Conservation (phyloP, 2,888 invertebrate genomes). For the Seira ritae region DNA sequence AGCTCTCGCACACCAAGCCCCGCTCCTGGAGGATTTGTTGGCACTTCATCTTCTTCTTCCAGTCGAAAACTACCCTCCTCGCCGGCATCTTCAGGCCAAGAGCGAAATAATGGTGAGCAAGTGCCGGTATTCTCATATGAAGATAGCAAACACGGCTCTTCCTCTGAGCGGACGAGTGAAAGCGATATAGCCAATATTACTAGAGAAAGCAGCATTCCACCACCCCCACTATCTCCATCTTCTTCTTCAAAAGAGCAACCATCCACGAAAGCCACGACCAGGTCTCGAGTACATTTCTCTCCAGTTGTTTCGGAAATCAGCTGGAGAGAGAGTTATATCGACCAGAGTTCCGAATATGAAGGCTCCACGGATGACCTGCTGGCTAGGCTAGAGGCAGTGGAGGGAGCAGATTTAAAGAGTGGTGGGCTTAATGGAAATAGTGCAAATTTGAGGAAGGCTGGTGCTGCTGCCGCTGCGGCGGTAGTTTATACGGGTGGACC, state of each 20-base stretch:
- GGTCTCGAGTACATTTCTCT: constrained; percentile 71
- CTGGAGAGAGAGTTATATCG: constrained; percentile 71
- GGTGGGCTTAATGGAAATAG: constrained; percentile 42
- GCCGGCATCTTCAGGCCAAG: constrained; percentile 41
- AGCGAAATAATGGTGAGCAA: constrained; percentile 25
- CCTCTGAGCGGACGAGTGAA: background rate
- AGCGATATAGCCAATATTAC: constrained; percentile 27
- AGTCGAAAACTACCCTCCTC: constrained; percentile 59
- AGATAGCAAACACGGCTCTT: background rate
- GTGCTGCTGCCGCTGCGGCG: constrained; percentile 38
- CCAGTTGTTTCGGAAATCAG: constrained; percentile 72
- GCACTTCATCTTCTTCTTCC: constrained; percentile 48
- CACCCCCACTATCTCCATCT: constrained; percentile 53
- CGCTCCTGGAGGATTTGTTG: constrained; percentile 59
- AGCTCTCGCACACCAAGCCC: constrained; percentile 72
- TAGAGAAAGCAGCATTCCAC: constrained; percentile 63
- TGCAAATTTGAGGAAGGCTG: constrained; percentile 53
- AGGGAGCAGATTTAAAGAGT: background rate
- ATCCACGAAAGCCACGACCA: constrained; percentile 57
- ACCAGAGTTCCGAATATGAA: constrained; percentile 70
- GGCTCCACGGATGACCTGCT: constrained; percentile 68
- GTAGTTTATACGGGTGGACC: background rate
- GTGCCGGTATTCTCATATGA: constrained; percentile 31
- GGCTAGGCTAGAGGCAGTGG: constrained; percentile 54
- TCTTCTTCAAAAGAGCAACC: constrained; percentile 37